A percentile compares a stretch with the other conserved stretches of the same genome.
These are phyloP conservation scores for Numida meleagris DNA, from an alignment of 2,113 vertebrate species.

Conservation along the genomic window DNA sequence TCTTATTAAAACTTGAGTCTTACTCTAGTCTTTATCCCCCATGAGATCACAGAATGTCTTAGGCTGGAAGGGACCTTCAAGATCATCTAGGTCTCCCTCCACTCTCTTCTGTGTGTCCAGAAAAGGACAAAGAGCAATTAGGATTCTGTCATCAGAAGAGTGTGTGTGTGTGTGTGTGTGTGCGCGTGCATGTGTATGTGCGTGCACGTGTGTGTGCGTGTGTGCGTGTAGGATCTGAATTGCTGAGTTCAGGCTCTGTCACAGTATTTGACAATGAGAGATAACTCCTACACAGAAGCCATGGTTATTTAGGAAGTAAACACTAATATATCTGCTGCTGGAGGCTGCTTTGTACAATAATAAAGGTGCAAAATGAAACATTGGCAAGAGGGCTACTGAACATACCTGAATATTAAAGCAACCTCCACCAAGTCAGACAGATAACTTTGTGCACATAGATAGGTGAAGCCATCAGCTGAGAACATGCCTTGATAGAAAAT, in stretches of 20 bases:
- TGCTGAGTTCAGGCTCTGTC: not conserved
- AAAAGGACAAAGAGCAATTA: not conserved
- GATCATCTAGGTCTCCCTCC: not conserved
- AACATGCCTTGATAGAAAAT: not conserved
- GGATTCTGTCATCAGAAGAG: not conserved
- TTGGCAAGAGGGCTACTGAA: not conserved
- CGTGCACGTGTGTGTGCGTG: not conserved
- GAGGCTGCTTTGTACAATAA: not conserved
- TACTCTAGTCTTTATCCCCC: not conserved
- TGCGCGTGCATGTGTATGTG: not conserved
- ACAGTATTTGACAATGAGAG: not conserved
- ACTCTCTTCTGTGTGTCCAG: not conserved
- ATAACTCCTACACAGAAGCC: not conserved
- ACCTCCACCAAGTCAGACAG: not conserved
- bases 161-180: not conserved
- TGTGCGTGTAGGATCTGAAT: not conserved
- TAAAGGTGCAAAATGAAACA: not conserved
- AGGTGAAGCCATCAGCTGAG: not conserved
- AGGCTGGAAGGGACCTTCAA: not conserved
- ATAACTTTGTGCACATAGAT: not conserved
- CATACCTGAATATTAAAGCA: not conserved
- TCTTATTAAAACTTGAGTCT: not conserved
- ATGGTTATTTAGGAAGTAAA: not conserved
- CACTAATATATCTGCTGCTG: not conserved
- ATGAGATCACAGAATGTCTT: not conserved